These are phyloP conservation scores for Hozukius guyotensis DNA, from an alignment of 2,797 vertebrate genomes.

Conservation along the genomic window DNA sequence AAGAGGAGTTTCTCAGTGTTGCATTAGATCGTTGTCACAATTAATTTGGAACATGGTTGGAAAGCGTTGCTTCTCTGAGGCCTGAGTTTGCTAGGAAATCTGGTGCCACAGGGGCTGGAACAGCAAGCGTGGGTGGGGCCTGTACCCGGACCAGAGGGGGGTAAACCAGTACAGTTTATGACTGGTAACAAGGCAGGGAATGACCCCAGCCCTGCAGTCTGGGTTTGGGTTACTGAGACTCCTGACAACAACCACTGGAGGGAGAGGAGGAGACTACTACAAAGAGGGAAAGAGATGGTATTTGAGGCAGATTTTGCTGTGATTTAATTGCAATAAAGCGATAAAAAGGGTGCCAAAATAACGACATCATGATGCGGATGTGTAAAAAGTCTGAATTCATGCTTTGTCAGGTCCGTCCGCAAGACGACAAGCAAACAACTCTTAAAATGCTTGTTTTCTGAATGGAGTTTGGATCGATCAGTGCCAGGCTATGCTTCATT, in stretches of 20 bases:
- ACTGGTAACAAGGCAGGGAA: background rate
- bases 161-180: background rate
- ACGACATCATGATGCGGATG: too few species aligned
- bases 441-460: too few species aligned
- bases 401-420: too few species aligned
- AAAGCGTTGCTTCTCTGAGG: slow-evolving; percentile 8
- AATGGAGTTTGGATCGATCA: background rate
- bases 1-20: slow-evolving; percentile 32
- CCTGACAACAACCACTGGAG: background rate
- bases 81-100: slow-evolving; percentile 1
- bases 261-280: too few species aligned
- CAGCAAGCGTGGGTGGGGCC: slow-evolving; percentile 1
- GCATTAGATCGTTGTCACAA: slow-evolving; percentile 42
- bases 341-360: too few species aligned
- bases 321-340: too few species aligned
- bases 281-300: too few species aligned
- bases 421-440: too few species aligned
- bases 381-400: too few species aligned
- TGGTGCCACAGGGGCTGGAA: background rate
- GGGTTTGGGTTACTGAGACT: slow-evolving; percentile 26
- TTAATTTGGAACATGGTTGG: slow-evolving; percentile 27
- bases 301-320: too few species aligned
- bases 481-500: background rate
- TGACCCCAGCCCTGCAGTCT: background rate
- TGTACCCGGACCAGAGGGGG: slow-evolving; percentile 1